Percentiles rank a stretch among this genome's conserved stretches.
Evolutionary conservation across 2,797 vertebrate species (phyloP).

Genomic region (Oreortyx pictus): DNA sequence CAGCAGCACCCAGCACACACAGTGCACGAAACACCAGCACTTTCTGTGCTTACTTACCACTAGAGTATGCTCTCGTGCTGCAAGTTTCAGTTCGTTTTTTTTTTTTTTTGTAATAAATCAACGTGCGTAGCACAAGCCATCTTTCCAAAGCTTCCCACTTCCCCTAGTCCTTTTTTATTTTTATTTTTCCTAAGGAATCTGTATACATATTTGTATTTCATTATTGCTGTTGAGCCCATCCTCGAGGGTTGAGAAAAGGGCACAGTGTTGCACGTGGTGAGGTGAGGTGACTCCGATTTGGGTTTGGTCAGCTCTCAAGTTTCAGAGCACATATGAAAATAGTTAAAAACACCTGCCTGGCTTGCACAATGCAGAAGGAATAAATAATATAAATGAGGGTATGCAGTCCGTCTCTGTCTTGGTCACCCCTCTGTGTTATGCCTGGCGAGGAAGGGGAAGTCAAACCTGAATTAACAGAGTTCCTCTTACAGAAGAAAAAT

Average conservation of each 20-base stretch:
- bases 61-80: conserved; percentile 80
- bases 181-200: neutral
- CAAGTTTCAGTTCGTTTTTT: conserved; percentile 33
- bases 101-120: neutral
- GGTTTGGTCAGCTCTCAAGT: neutral
- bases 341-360: neutral
- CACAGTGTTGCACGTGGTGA: accelerated
- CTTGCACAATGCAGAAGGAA: neutral
- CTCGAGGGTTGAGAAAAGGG: neutral
- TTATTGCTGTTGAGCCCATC: neutral
- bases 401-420: neutral
- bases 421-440: neutral
- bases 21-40: neutral
- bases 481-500: conserved; percentile 49
- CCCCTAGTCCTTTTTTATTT: neutral
- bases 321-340: neutral
- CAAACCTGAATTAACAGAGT: conserved; percentile 44
- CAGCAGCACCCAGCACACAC: neutral
- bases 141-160: neutral
- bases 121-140: neutral
- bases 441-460: neutral
- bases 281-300: neutral
- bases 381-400: neutral
- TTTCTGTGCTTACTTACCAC: conserved; percentile 73
- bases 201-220: neutral